Evolutionary conservation across 2,888 invertebrate genomes (phyloP).

Genomic region (Drosophila nr. medialis): DNA sequence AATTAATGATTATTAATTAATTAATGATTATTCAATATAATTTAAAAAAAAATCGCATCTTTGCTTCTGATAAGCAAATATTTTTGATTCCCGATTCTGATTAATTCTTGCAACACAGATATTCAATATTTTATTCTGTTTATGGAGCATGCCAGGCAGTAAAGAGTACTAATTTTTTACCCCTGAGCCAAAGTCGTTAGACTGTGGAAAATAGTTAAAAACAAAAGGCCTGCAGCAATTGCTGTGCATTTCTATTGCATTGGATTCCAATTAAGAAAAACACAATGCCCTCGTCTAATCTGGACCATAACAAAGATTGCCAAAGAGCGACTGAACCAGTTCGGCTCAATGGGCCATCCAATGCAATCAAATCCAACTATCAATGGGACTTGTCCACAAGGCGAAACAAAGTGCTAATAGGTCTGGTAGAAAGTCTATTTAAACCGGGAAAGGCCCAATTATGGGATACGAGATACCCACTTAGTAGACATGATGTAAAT

Average conservation of each 20-base stretch:
- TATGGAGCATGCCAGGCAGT: background rate
- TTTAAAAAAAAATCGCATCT: background rate
- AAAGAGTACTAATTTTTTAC: background rate
- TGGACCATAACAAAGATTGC: slow-evolving; percentile 13
- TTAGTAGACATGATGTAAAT: background rate
- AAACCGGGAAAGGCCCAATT: background rate
- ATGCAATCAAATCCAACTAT: slow-evolving; percentile 7
- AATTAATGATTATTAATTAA: background rate
- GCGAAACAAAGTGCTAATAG: slow-evolving; percentile 9
- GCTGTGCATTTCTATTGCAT: background rate
- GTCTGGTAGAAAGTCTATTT: background rate
- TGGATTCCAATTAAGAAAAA: slow-evolving; percentile 33
- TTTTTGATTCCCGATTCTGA: background rate
- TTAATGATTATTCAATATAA: background rate
- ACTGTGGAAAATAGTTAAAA: no score
- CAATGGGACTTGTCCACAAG: slow-evolving; percentile 20
- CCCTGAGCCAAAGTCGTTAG: no score
- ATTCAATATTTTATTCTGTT: background rate
- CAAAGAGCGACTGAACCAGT: slow-evolving; percentile 1
- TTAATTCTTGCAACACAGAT: background rate
- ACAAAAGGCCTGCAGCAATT: background rate
- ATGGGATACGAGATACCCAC: background rate
- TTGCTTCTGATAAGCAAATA: no score
- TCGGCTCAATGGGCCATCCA: background rate
- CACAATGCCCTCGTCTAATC: slow-evolving; percentile 26